Evolutionary conservation across 1,140 invertebrate species (phyloP).

Genomic region (Temnothorax curvispinosus): DNA sequence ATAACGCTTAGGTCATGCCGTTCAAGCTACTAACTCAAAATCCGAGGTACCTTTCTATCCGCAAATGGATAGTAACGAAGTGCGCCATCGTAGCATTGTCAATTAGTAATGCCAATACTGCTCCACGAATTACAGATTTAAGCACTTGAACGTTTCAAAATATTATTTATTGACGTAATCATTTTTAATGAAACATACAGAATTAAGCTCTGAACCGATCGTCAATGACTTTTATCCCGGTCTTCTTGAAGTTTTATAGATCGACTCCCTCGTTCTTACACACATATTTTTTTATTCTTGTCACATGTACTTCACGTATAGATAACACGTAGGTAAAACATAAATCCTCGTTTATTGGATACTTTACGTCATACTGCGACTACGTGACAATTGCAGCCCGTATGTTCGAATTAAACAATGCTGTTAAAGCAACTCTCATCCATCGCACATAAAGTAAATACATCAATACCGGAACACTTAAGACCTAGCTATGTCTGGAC

Average conservation of each 20-base stretch:
- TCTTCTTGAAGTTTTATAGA: background rate
- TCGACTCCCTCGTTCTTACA: background rate
- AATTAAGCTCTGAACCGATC: background rate
- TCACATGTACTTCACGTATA: background rate
- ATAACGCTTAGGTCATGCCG: conserved; percentile 40
- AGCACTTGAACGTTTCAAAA: background rate
- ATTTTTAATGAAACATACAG: background rate
- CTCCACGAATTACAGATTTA: background rate
- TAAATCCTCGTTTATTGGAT: conserved; percentile 57
- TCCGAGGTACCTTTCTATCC: conserved; percentile 13
- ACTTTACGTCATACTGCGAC: conserved; percentile 59
- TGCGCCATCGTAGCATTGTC: background rate
- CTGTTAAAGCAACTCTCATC: background rate
- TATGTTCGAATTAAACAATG: background rate
- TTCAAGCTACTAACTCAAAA: conserved; percentile 10
- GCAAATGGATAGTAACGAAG: conserved; percentile 31
- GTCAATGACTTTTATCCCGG: background rate
- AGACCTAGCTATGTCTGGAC: too few species aligned
- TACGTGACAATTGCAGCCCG: conserved; percentile 28
- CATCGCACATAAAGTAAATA: background rate
- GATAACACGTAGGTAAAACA: conserved; percentile 14
- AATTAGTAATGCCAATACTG: background rate
- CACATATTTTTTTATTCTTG: background rate
- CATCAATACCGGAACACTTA: too few species aligned
- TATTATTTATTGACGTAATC: background rate